These are phyloP conservation scores for Lepus oiostolus DNA, from an alignment of 2,797 vertebrate species.

Conservation along the genomic window DNA sequence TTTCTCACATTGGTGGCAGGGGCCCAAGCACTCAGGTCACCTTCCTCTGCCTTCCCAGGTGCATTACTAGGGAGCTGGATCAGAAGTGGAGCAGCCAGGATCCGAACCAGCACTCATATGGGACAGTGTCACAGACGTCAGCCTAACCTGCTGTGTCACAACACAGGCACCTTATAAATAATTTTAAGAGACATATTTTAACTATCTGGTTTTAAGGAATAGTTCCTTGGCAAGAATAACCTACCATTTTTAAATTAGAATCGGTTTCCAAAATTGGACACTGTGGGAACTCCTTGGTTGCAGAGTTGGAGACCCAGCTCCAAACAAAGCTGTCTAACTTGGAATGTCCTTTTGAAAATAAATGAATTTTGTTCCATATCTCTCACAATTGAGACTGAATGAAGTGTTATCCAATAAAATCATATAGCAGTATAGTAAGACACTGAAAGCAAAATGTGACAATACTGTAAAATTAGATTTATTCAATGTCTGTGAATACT, in stretches of 20 bases:
- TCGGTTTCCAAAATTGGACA: conserved; percentile 55
- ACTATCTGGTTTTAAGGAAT: conserved; percentile 34
- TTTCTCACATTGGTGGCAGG: too few relatives aligned
- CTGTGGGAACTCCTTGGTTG: neutral
- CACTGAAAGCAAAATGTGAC: conserved; percentile 57
- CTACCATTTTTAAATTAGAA: neutral
- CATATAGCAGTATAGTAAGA: neutral
- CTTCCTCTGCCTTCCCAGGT: too few relatives aligned
- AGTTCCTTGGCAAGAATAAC: neutral
- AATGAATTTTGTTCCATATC: conserved; percentile 28
- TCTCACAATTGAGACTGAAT: conserved; percentile 35
- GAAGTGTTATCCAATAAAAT: conserved; percentile 25
- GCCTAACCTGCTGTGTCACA: too few relatives aligned
- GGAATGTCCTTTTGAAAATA: neutral
- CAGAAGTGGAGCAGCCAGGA: too few relatives aligned
- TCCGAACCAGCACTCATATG: too few relatives aligned
- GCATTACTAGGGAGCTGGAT: too few relatives aligned
- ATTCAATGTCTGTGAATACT: conserved; percentile 63
- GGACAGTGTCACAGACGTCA: too few relatives aligned
- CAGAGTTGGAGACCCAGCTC: neutral
- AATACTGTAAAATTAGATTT: conserved; percentile 66
- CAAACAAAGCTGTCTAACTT: conserved; percentile 53
- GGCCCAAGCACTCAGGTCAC: too few relatives aligned
- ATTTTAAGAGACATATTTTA: conserved; percentile 29
- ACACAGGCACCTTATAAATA: neutral